Conservation (phyloP, 2,797 vertebrate species). For the Muraenolepis orangiensis region DNA sequence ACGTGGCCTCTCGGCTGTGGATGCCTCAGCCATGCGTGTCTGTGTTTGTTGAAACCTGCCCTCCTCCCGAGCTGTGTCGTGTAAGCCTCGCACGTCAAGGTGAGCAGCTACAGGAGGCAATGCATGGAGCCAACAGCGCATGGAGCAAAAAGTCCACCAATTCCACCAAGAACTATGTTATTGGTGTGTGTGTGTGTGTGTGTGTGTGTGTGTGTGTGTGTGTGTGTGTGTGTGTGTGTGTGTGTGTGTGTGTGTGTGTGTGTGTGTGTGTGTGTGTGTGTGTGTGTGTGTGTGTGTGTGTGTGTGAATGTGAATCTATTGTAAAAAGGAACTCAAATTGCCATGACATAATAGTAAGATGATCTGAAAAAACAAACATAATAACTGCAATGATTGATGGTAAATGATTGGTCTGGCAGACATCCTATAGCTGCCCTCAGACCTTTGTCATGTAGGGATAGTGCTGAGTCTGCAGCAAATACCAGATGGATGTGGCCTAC, state of each 20-base stretch:
- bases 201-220: conserved; percentile 13
- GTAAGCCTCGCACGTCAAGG: background rate
- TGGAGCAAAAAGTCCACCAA: background rate
- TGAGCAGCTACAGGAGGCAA: background rate
- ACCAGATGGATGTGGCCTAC: background rate
- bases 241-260: background rate
- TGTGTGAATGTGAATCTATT: background rate
- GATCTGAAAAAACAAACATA: background rate
- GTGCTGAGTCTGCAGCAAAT: background rate
- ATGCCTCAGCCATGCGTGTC: background rate
- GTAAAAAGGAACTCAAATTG: background rate
- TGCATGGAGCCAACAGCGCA: background rate
- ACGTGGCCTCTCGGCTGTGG: background rate
- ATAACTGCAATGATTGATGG: background rate
- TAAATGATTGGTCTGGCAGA: background rate
- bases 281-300: no score
- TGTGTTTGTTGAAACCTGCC: background rate
- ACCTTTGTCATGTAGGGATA: background rate
- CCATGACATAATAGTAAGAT: background rate
- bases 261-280: background rate
- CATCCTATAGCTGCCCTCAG: background rate
- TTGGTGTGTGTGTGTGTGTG: background rate
- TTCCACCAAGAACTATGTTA: background rate
- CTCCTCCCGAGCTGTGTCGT: background rate
- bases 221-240: background rate